Base-by-base conservation (phyloP, 2,888 invertebrate species). In the Drosophila fulvimacula region DNA sequence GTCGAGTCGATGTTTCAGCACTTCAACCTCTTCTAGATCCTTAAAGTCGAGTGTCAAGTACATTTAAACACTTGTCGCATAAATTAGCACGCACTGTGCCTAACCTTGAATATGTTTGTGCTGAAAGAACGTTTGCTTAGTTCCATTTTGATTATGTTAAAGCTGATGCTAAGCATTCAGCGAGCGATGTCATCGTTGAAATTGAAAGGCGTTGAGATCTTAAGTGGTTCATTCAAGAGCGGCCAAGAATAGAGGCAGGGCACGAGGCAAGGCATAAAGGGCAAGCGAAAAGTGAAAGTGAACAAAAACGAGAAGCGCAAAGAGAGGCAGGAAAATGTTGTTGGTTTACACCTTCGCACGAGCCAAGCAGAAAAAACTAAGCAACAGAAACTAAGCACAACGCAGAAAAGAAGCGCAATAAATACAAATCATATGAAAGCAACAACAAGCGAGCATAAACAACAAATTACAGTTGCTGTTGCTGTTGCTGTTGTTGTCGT, bases 211-310 rank as follows among this genome's bases (percentile, higher is more conserved):
- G 46, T 38, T 52, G 32, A 49, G 42, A 57, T 59, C 59, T 44
- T 55, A 63, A 72, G 72, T 62, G 72, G 72, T 61, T 51, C 41
- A 30, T 52, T 46, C 42, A 65, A 64, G 60, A 57, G 56, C 56
- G 13, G 21, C 64, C 32, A 36, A 58, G 59, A 51, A 41, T 41
- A 38, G 64, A 21, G 36, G 32, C 42, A 17, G 2, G 11, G 34
- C 32, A 0, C 13, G n/a, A 30, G 41, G 11, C 21, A 3, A 9
- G 7, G 38, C 13, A 42, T 21, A 49, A 55, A 52, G 57, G 56
- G 68, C 13, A 27, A 72, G 34, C 42, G 48, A 59, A 73, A 73
- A 82, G 76, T 58, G 73, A 82, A 88, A 82, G 82, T 84, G 78
- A 76, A 53, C 69, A 32, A 64, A 69, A 49, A 21, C 11, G 10